Evolutionary conservation across 2,888 invertebrate genomes (phyloP).

Genomic region (Spialia ferax): DNA sequence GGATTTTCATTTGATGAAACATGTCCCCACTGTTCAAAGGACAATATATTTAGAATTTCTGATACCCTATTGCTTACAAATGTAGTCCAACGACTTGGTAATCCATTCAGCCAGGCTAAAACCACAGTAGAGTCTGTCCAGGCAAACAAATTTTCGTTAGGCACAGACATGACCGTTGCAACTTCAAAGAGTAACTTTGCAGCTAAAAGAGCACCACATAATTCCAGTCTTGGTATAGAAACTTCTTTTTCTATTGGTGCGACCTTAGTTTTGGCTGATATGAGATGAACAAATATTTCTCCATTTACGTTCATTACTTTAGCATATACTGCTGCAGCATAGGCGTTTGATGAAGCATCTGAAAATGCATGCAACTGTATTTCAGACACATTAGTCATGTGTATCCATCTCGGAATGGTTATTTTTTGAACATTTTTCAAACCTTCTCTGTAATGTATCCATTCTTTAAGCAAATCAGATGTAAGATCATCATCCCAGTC

Average conservation of each 20-base stretch:
- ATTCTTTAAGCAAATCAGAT: neutral
- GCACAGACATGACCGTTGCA: neutral
- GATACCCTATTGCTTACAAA: neutral
- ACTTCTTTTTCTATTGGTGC: neutral
- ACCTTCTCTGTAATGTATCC: neutral
- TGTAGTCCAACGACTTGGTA: neutral
- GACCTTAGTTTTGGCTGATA: conserved; percentile 1
- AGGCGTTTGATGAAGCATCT: neutral
- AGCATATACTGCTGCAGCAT: neutral
- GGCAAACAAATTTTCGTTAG: neutral
- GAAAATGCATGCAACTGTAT: neutral
- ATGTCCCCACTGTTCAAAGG: no score
- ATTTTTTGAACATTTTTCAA: neutral
- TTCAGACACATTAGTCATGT: neutral
- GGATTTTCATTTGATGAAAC: neutral
- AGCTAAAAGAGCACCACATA: conserved; percentile 1
- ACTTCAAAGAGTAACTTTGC: neutral
- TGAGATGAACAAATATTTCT: neutral
- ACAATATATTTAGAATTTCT: neutral
- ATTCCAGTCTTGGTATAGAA: neutral
- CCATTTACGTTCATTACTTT: no score
- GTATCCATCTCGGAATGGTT: neutral
- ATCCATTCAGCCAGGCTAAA: neutral
- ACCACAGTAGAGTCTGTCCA: neutral
- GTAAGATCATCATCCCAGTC: neutral